A percentile compares a stretch with the other conserved stretches of the same genome.
Evolutionary conservation across 2,113 vertebrate genomes (phyloP).

Genomic region (Oreotrochilus melanogaster): DNA sequence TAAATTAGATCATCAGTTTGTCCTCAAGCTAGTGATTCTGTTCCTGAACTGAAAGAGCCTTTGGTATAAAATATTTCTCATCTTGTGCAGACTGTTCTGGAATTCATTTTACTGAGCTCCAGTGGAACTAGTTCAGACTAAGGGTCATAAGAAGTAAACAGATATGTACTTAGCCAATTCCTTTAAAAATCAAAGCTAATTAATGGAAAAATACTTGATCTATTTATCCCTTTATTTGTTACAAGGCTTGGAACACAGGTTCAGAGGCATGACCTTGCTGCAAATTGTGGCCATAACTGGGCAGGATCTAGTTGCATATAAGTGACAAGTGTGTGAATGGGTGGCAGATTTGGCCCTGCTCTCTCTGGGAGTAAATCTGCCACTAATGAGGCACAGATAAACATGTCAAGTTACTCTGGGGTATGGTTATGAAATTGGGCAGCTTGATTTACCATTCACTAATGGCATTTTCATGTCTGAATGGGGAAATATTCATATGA

Average conservation of each 20-base stretch:
- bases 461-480: neutral
- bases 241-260: neutral
- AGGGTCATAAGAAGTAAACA: neutral
- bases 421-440: neutral
- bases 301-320: neutral
- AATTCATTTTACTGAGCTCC: neutral
- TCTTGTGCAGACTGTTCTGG: neutral
- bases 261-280: neutral
- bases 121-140: neutral
- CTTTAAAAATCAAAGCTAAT: neutral
- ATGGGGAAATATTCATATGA: neutral
- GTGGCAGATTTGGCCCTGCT: neutral
- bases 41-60: neutral
- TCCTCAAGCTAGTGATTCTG: neutral
- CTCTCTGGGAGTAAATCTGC: neutral
- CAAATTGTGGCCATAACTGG: neutral
- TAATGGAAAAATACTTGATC: neutral
- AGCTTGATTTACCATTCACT: neutral
- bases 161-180: neutral
- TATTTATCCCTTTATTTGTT: neutral
- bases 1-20: neutral
- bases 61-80: constrained; percentile 18
- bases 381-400: constrained; percentile 6
- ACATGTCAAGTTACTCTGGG: neutral
- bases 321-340: neutral